These are phyloP conservation scores for Oryctolagus cuniculus DNA, from an alignment of 2,113 vertebrate genomes.

Conservation along the genomic window DNA sequence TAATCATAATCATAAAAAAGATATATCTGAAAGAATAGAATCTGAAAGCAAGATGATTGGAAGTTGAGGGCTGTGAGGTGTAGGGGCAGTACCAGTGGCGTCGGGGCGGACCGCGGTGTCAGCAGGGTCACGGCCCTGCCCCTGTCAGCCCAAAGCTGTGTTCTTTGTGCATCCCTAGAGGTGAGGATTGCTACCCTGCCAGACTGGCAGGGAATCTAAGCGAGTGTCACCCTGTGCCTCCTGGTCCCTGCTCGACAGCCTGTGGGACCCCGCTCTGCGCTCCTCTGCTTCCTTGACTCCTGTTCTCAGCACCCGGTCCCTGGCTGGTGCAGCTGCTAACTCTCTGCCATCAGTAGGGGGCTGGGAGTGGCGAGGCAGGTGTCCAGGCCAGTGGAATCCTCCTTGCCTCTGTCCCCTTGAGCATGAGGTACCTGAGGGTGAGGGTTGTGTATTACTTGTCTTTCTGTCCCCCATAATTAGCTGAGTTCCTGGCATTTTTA, in stretches of 20 bases:
- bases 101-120: background rate
- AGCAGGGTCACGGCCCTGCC: background rate
- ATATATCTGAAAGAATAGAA: too few species aligned
- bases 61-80: background rate
- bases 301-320: background rate
- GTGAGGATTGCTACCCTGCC: background rate
- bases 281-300: background rate
- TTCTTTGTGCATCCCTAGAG: background rate
- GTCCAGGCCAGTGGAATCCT: background rate
- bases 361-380: accelerated
- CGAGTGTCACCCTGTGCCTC: background rate
- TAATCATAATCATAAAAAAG: too few species aligned
- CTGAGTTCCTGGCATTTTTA: background rate
- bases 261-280: background rate
- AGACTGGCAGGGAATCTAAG: background rate
- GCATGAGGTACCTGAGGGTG: background rate
- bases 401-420: background rate
- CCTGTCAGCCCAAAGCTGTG: background rate
- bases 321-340: background rate
- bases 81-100: background rate
- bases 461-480: background rate
- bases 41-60: background rate
- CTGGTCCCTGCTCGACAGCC: background rate
- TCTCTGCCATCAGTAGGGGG: too few species aligned
- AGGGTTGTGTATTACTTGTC: background rate